Conservation (phyloP, 2,113 vertebrate species). For the Antidorcas marsupialis region DNA sequence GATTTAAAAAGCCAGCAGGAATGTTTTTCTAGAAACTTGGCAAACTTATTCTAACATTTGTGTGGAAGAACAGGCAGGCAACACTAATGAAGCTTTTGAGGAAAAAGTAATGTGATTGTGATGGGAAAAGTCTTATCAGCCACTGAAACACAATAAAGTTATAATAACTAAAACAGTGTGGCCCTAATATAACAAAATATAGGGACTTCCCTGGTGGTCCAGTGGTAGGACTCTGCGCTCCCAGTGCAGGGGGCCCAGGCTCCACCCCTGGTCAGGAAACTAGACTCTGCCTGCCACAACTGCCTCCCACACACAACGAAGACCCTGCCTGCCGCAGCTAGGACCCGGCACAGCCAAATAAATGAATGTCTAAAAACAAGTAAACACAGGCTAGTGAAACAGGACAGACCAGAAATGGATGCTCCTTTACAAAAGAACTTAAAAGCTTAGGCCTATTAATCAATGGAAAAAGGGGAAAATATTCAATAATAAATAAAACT, state of each 20-base stretch:
- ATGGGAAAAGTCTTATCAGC: neutral
- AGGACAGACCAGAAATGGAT: neutral
- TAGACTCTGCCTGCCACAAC: neutral
- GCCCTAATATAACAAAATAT: neutral
- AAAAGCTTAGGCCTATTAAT: neutral
- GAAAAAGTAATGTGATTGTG: neutral
- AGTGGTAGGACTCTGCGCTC: neutral
- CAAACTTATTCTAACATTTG: neutral
- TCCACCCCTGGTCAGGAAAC: neutral
- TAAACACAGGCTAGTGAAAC: neutral
- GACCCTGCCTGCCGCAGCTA: neutral
- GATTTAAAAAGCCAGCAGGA: neutral
- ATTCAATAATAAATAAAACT: neutral
- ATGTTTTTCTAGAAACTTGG: neutral
- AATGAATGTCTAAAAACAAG: neutral
- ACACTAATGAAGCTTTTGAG: neutral
- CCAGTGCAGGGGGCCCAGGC: neutral
- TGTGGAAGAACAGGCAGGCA: neutral
- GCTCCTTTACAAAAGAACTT: neutral
- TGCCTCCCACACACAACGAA: neutral
- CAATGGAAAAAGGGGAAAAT: neutral
- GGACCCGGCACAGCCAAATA: neutral
- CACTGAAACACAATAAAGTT: neutral
- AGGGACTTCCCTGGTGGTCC: neutral
- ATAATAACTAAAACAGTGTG: neutral